These are phyloP conservation scores for Littorina saxatilis DNA, from an alignment of 1,140 invertebrate genomes.

Conservation along the genomic window DNA sequence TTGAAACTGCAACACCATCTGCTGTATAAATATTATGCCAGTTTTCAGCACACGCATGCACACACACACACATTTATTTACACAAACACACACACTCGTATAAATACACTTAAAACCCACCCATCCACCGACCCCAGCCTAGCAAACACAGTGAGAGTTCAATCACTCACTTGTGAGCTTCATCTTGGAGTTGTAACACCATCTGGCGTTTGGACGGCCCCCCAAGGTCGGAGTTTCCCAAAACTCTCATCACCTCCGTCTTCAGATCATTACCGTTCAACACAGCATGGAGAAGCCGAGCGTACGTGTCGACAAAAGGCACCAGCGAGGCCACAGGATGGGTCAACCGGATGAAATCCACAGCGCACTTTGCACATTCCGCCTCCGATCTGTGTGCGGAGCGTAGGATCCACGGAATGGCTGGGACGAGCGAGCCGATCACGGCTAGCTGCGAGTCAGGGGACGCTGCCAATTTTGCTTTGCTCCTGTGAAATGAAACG, in stretches of 20 bases:
- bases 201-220: conserved; percentile 57
- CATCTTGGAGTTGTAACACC: conserved; percentile 50
- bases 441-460: conserved; percentile 62
- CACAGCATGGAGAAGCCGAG: conserved; percentile 61
- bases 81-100: too few relatives aligned
- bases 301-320: conserved; percentile 64
- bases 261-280: conserved; percentile 61
- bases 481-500: too few relatives aligned
- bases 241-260: conserved; percentile 48
- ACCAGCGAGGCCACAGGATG: conserved; percentile 61
- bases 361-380: conserved; percentile 58
- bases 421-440: conserved; percentile 59
- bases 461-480: conserved; percentile 38
- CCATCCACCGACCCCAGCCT: too few relatives aligned
- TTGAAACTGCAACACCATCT: too few relatives aligned
- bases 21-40: too few relatives aligned
- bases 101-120: too few relatives aligned
- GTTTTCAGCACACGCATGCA: too few relatives aligned
- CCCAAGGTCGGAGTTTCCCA: conserved; percentile 59
- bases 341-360: conserved; percentile 66
- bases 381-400: conserved; percentile 60
- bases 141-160: too few relatives aligned
- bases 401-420: conserved; percentile 66
- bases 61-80: too few relatives aligned
- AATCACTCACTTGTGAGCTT: conserved; percentile 48